A percentile compares a stretch with the other conserved stretches of the same genome.
Evolutionary conservation across 1,140 invertebrate genomes (phyloP).

Genomic region (Ceratosolen solmsi): DNA sequence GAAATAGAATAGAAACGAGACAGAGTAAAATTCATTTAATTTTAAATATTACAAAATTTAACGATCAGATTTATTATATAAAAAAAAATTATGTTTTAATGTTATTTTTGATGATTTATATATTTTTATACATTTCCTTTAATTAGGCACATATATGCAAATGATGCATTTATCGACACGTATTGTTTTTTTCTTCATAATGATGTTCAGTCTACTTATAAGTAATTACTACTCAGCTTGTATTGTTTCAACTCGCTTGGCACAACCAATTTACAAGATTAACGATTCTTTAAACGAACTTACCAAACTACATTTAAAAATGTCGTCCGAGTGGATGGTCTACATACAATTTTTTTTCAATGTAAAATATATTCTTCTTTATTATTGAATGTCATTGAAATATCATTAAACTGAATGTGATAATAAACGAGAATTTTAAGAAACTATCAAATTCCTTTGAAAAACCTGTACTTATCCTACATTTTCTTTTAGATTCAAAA

Average conservation of each 20-base stretch:
- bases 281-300: slow-evolving; percentile 65
- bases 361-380: no score
- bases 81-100: background rate
- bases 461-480: no score
- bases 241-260: slow-evolving; percentile 66
- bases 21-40: background rate
- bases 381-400: no score
- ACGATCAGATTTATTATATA: no score
- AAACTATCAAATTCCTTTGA: no score
- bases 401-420: no score
- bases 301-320: slow-evolving; percentile 58
- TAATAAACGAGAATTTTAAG: no score
- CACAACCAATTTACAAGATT: slow-evolving; percentile 65
- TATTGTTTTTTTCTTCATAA: slow-evolving; percentile 57
- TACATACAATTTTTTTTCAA: slow-evolving; percentile 64
- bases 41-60: no score
- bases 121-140: background rate
- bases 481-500: slow-evolving; percentile 48
- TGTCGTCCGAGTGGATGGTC: slow-evolving; percentile 62
- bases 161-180: slow-evolving; percentile 50
- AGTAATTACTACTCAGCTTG: slow-evolving; percentile 68
- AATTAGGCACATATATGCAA: slow-evolving; percentile 27
- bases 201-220: slow-evolving; percentile 63
- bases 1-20: background rate
- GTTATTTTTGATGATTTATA: background rate